Percentiles rank a stretch among this genome's conserved stretches.
phyloP scores from a whole-genome alignment of 2,113 vertebrate genomes.

The Trichechus manatus region DNA sequence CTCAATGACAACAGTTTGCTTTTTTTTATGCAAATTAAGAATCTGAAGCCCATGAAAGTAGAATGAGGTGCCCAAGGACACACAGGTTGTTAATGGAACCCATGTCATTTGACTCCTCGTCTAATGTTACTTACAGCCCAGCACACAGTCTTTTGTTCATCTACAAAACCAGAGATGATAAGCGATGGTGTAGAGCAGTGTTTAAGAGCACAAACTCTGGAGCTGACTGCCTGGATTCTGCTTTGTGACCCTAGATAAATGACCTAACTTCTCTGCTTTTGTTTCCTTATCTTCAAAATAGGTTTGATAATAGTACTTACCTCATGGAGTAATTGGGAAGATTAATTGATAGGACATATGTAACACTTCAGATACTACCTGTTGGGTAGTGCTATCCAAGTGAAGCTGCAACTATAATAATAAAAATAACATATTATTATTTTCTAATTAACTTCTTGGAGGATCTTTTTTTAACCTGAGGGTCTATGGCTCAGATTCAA shows the following conservation, averaged over 20 bases:
- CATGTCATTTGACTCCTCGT: background rate
- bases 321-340: background rate
- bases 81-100: background rate
- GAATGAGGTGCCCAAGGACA: background rate
- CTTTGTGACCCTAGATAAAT: background rate
- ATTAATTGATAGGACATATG: background rate
- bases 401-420: background rate
- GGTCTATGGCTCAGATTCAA: background rate
- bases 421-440: background rate
- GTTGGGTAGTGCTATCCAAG: background rate
- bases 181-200: background rate
- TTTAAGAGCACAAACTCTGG: background rate
- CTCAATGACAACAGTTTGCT: no score
- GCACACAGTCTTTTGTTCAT: background rate
- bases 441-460: background rate
- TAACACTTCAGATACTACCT: background rate
- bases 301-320: background rate
- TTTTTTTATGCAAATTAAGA: background rate
- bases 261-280: slow-evolving; percentile 20
- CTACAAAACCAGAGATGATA: background rate
- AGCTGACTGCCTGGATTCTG: background rate
- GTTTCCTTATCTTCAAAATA: slow-evolving; percentile 4
- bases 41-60: background rate
- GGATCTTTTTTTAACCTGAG: background rate
- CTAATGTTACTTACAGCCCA: background rate